Conservation (phyloP, 2,113 vertebrate genomes). For the Trinectes maculatus region DNA sequence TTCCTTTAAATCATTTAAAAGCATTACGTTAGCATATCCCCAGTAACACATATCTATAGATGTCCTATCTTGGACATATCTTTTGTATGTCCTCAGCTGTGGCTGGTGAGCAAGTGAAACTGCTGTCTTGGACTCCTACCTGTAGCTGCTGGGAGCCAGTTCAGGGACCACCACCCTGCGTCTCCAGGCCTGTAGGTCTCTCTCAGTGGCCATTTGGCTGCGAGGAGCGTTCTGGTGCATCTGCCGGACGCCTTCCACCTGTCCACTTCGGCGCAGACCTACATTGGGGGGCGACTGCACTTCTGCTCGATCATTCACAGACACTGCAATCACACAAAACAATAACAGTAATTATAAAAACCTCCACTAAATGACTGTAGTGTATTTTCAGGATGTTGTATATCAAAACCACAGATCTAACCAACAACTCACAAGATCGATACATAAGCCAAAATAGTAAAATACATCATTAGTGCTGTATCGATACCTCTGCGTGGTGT, state of each 20-base stretch:
- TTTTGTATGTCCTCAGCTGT: background rate
- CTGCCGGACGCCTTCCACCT: conserved; percentile 96
- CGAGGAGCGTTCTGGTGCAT: conserved; percentile 96
- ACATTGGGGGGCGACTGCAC: conserved; percentile 93
- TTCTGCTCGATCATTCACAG: conserved; percentile 87
- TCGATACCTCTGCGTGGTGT: conserved; percentile 89
- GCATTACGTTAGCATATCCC: background rate
- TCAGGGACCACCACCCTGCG: conserved; percentile 94
- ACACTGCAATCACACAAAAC: no score
- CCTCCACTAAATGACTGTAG: no score
- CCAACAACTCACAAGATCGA: background rate
- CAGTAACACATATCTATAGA: background rate
- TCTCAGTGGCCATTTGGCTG: conserved; percentile 94
- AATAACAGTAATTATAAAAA: no score
- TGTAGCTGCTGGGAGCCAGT: conserved; percentile 83
- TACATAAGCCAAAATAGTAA: background rate
- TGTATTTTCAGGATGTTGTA: background rate
- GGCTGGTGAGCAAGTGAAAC: background rate
- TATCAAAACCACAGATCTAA: background rate
- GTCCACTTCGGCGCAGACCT: conserved; percentile 92
- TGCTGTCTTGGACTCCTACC: conserved; percentile 75
- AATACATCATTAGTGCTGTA: background rate
- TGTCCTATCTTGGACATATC: background rate
- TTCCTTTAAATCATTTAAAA: no score
- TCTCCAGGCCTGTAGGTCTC: conserved; percentile 95